Evolutionary conservation across 2,113 vertebrate genomes (phyloP).

Genomic region (Campylomormyrus tamandua): DNA sequence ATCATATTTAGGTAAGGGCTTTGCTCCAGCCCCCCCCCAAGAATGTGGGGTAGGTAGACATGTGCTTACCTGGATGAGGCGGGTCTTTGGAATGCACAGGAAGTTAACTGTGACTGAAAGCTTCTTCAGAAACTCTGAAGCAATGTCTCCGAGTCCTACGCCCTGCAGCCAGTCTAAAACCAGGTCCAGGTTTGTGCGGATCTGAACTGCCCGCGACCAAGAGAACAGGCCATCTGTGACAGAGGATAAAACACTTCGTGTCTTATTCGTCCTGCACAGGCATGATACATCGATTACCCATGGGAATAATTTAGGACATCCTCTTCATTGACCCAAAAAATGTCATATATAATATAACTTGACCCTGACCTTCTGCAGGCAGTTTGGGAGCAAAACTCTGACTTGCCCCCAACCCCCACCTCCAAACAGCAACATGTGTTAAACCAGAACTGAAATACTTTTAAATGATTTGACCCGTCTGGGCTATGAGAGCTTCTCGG

Average conservation of each 20-base stretch:
- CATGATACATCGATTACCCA: neutral
- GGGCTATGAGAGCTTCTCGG: neutral
- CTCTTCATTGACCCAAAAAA: neutral
- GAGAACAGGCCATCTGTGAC: constrained; percentile 70
- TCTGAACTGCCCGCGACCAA: constrained; percentile 84
- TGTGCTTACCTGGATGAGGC: constrained; percentile 74
- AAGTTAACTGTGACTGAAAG: constrained; percentile 82
- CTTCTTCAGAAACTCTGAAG: constrained; percentile 82
- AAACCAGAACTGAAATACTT: neutral
- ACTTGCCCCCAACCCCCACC: neutral
- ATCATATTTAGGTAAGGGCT: neutral
- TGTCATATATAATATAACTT: neutral
- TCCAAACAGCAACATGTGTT: neutral
- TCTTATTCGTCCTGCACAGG: neutral
- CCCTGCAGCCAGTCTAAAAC: constrained; percentile 86
- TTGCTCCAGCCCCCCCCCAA: neutral
- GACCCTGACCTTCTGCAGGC: neutral
- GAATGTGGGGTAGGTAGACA: neutral
- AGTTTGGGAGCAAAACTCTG: neutral
- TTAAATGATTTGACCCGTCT: neutral
- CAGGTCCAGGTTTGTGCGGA: constrained; percentile 81
- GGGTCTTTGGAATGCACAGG: constrained; percentile 78
- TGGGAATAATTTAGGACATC: neutral
- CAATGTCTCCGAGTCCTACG: constrained; percentile 80
- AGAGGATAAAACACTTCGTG: neutral